Evolutionary conservation across 2,797 vertebrate genomes (phyloP).

Genomic region (Bufotes viridis): DNA sequence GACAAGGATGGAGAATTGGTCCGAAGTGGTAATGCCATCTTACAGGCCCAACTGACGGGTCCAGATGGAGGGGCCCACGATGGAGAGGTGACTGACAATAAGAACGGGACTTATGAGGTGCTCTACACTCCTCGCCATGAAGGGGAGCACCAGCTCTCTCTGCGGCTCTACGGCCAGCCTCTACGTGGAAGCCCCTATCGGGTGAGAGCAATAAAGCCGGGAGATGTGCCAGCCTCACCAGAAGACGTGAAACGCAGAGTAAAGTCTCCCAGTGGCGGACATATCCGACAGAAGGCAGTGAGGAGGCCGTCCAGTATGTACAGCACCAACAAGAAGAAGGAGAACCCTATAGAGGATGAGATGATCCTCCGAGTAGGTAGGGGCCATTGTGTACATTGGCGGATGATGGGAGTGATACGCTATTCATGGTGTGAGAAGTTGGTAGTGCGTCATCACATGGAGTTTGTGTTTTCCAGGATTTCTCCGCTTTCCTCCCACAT

Average conservation of each 20-base stretch:
- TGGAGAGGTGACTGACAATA: slow-evolving; percentile 87
- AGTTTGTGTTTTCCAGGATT: background rate
- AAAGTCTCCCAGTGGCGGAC: slow-evolving; percentile 90
- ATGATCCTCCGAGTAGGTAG: slow-evolving; percentile 95
- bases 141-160: slow-evolving; percentile 84
- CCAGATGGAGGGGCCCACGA: slow-evolving; percentile 77
- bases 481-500: no score
- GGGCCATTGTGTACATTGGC: slow-evolving; percentile 35
- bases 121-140: slow-evolving; percentile 84
- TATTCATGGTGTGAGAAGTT: no score
- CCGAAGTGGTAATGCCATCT: slow-evolving; percentile 85
- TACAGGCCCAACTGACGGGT: slow-evolving; percentile 81
- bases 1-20: slow-evolving; percentile 93
- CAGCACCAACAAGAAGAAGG: slow-evolving; percentile 93
- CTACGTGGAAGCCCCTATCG: slow-evolving; percentile 89
- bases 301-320: slow-evolving; percentile 95
- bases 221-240: slow-evolving; percentile 85
- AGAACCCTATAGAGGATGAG: slow-evolving; percentile 96
- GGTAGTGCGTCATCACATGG: background rate
- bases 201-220: slow-evolving; percentile 83
- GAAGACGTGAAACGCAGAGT: slow-evolving; percentile 93
- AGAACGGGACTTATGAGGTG: slow-evolving; percentile 94
- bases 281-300: slow-evolving; percentile 93
- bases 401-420: no score
- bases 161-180: slow-evolving; percentile 88